Evolutionary conservation across 2,797 vertebrate genomes (phyloP).

Genomic region (Xerus rutilus): DNA sequence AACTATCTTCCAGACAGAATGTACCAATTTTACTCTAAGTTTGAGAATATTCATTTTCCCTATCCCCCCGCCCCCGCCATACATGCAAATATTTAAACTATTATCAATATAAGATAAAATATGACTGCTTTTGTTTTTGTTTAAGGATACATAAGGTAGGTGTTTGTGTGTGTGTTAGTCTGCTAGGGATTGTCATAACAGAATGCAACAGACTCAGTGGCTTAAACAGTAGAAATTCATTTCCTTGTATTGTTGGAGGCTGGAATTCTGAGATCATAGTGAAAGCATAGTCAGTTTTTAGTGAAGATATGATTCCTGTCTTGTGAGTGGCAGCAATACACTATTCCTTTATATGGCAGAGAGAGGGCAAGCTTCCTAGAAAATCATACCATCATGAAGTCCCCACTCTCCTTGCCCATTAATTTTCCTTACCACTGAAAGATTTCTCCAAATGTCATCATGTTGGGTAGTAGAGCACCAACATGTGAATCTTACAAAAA

Average conservation of each 20-base stretch:
- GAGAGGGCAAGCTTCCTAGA: background rate
- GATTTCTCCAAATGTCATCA: too few species aligned
- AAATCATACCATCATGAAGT: background rate
- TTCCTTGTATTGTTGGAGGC: too few species aligned
- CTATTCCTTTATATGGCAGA: background rate
- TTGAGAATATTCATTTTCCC: background rate
- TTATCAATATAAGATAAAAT: background rate
- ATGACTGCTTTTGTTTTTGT: background rate
- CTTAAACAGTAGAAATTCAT: too few species aligned
- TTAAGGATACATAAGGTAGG: background rate
- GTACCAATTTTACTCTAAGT: background rate
- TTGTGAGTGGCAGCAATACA: fast-evolving
- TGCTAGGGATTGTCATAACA: background rate
- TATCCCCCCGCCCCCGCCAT: too few species aligned
- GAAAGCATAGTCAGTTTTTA: background rate
- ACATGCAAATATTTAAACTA: background rate
- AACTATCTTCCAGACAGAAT: background rate
- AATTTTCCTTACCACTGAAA: background rate
- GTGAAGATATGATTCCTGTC: background rate
- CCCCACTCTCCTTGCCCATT: background rate
- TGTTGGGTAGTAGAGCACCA: background rate
- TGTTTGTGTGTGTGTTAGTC: background rate
- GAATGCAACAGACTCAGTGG: background rate
- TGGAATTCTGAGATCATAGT: background rate
- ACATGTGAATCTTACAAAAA: background rate